These are phyloP conservation scores for Melieria crassipennis DNA, from an alignment of 2,888 invertebrate species.

Conservation along the genomic window DNA sequence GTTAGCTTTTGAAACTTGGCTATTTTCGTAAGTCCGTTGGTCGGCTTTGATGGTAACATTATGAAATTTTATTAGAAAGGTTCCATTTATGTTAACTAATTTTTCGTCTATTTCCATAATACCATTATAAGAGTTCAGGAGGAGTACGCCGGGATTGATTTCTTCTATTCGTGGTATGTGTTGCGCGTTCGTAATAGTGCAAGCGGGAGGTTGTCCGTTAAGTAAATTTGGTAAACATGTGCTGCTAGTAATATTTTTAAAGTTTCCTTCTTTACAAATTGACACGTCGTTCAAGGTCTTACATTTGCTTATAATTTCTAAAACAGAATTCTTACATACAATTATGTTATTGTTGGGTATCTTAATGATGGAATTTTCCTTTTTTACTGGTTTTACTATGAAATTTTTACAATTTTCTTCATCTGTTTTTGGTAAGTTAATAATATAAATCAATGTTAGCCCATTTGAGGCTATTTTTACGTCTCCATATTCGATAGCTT, in stretches of 20 bases:
- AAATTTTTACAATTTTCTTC: conserved; percentile 7
- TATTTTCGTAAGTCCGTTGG: conserved; percentile 26
- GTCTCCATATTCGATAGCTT: conserved; percentile 13
- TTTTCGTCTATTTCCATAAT: conserved; percentile 15
- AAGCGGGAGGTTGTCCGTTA: neutral
- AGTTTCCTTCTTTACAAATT: conserved; percentile 1
- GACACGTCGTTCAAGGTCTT: conserved; percentile 5
- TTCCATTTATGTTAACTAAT: conserved; percentile 13
- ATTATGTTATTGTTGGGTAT: conserved; percentile 2
- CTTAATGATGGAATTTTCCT: neutral
- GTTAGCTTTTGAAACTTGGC: conserved; percentile 26
- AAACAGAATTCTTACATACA: conserved; percentile 10
- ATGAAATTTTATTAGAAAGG: conserved; percentile 28
- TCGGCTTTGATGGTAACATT: conserved; percentile 33
- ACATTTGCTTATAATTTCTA: conserved; percentile 7
- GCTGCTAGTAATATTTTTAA: neutral
- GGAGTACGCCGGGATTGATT: conserved; percentile 34
- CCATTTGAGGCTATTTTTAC: conserved; percentile 13
- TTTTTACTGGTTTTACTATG: conserved; percentile 10
- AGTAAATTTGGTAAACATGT: conserved; percentile 11
- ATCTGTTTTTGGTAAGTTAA: conserved; percentile 10
- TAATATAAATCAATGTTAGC: conserved; percentile 8
- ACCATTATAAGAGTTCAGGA: conserved; percentile 39
- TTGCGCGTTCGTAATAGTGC: conserved; percentile 12
- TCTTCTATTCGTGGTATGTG: conserved; percentile 36